Base-by-base conservation (phyloP, 2,888 invertebrate genomes). In the Cheilosia impressa region DNA sequence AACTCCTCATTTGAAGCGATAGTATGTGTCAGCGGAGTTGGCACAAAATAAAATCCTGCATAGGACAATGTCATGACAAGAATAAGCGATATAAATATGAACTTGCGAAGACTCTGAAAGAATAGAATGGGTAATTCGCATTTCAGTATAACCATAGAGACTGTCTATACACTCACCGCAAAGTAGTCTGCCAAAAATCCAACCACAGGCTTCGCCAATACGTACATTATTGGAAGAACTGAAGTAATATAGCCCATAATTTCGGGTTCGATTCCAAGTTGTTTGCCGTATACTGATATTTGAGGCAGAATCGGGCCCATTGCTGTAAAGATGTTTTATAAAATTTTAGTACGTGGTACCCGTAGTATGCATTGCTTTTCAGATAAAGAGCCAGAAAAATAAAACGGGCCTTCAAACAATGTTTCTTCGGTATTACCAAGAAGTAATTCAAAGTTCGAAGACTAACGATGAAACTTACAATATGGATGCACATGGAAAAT, bases 281-380 rank as follows among this genome's bases (percentile, higher is more conserved):
- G 96, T 88, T 95, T 94, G 0, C 96, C 97, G 91, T 95, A 96
- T 13, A 97, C 96, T 77, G 95, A 94, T 55, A 96, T 91, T 90
- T 96, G 97, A 0, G 97, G 97, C 43, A 97, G 92, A 60, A 97
- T 94, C 0, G 97, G 96, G 0, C 97, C 97, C 92, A 96, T 94
- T 0, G 96, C 97, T 97, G 92, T 65, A 93, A 93, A 88, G 31
- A 31, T 31, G 31, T 9, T 31, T 31, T 31, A 31, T 27, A 31
- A 88, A 31, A 6, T 27, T 27, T 27, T 5, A 6, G 5, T 27
- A 27, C 27, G 27, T 27, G 1, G 27, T 19, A 19, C 19, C 2
- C 19, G 19, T 19, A 19, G 19, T 19, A 19, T 19, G 19, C 19
- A 27, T 27, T 27, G 27, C 27, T 27, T 27, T 27, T 27, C 27